These are phyloP conservation scores for Cryptoblepharus egeriae DNA, from an alignment of 2,797 vertebrate genomes.

Conservation along the genomic window DNA sequence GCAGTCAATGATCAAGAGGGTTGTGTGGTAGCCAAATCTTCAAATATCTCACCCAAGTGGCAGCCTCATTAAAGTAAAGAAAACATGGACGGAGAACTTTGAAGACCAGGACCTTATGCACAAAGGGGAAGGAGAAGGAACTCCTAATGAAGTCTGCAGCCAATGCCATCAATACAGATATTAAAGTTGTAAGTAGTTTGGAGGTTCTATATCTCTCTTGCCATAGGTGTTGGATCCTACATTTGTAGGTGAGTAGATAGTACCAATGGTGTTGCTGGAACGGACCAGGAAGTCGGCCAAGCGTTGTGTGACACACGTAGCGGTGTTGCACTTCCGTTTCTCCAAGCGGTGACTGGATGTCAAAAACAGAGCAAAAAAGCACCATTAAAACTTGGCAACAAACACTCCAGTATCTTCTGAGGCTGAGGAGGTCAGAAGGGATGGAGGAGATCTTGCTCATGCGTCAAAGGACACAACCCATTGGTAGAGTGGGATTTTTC, in stretches of 20 bases:
- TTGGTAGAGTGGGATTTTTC: too few relatives aligned
- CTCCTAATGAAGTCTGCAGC: not conserved
- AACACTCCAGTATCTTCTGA: constrained; percentile 10
- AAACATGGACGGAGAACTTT: not conserved
- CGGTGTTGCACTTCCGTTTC: constrained; percentile 90
- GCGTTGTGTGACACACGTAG: constrained; percentile 90
- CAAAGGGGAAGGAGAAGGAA: not conserved
- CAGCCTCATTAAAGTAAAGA: not conserved
- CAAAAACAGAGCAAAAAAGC: constrained; percentile 22
- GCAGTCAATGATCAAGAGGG: constrained; percentile 27
- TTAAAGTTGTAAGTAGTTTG: constrained; percentile 77
- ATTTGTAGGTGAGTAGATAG: constrained; percentile 84
- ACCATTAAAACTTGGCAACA: constrained; percentile 16
- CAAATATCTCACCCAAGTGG: not conserved
- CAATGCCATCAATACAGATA: constrained; percentile 29
- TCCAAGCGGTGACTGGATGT: constrained; percentile 74
- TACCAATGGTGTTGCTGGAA: constrained; percentile 84
- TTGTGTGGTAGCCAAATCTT: not conserved
- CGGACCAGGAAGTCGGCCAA: constrained; percentile 89
- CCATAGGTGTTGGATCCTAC: constrained; percentile 90
- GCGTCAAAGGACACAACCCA: not conserved
- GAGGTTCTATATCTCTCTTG: constrained; percentile 79
- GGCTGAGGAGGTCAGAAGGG: too few relatives aligned
- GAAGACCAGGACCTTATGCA: not conserved
- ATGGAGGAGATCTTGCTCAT: not conserved